A percentile compares a stretch with the other conserved stretches of the same genome.
These are phyloP conservation scores for Sipha flava DNA, from an alignment of 1,140 invertebrate genomes.

Conservation along the genomic window DNA sequence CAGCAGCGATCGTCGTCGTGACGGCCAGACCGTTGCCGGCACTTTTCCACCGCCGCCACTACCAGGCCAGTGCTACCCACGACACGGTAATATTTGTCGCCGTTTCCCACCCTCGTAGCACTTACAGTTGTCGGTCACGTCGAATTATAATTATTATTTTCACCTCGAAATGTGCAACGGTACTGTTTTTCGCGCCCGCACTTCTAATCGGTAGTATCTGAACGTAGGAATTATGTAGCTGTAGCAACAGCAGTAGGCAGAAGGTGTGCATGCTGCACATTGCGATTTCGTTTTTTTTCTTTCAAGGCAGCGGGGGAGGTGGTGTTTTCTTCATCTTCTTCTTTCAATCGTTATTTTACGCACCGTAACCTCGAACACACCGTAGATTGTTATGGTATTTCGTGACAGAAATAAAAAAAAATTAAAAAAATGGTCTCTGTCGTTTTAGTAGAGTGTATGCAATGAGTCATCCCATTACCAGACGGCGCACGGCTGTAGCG, in stretches of 20 bases:
- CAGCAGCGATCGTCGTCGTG: neutral
- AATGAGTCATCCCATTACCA: neutral
- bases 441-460: neutral
- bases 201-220: too few species aligned
- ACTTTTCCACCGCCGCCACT: neutral
- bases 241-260: too few species aligned
- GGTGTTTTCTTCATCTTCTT: too few species aligned
- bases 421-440: neutral
- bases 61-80: conserved; percentile 9
- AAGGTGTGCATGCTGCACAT: too few species aligned
- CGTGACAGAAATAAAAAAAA: neutral
- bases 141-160: neutral
- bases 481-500: too few species aligned
- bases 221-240: too few species aligned
- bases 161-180: neutral
- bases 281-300: neutral
- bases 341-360: too few species aligned
- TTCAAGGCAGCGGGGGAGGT: too few species aligned
- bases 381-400: neutral
- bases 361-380: neutral
- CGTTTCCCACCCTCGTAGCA: neutral
- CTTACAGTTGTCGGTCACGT: neutral
- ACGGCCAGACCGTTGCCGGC: conserved; percentile 1
- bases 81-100: neutral
- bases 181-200: too few species aligned